Conservation (phyloP, 2,113 vertebrate genomes). For the Chaetorhynchus papuensis region DNA sequence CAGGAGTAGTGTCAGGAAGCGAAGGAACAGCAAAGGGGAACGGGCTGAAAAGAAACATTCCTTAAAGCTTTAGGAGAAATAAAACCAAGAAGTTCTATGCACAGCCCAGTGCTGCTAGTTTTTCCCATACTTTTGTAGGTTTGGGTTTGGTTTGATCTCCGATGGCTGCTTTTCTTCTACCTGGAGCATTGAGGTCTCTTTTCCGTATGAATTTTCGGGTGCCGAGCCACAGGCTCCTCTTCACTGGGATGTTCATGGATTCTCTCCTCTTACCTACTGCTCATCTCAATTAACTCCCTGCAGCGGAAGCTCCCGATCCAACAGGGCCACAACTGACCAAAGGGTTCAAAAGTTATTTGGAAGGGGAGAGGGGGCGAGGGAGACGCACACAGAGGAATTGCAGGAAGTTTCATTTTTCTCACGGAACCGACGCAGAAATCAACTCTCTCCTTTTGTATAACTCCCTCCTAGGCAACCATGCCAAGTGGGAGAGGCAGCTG, state of each 20-base stretch:
- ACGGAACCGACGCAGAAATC: background rate
- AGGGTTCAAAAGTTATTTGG: constrained; percentile 20
- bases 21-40: background rate
- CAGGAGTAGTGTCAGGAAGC: background rate
- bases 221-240: background rate
- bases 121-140: background rate
- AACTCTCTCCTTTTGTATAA: background rate
- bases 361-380: background rate
- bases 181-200: background rate
- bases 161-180: background rate
- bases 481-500: background rate
- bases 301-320: background rate
- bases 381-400: background rate
- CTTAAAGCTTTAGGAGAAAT: background rate
- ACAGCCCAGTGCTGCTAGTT: background rate
- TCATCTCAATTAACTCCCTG: background rate
- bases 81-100: background rate
- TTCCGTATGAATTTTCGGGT: background rate
- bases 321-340: background rate
- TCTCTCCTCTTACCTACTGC: background rate
- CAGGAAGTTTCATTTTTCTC: background rate
- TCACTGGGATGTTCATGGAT: background rate
- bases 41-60: background rate
- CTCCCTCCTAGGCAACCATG: background rate
- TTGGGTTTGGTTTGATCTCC: background rate